Percentiles rank a stretch among this genome's conserved stretches.
Conservation (phyloP, 2,888 invertebrate species). For the Macrophya annulata region DNA sequence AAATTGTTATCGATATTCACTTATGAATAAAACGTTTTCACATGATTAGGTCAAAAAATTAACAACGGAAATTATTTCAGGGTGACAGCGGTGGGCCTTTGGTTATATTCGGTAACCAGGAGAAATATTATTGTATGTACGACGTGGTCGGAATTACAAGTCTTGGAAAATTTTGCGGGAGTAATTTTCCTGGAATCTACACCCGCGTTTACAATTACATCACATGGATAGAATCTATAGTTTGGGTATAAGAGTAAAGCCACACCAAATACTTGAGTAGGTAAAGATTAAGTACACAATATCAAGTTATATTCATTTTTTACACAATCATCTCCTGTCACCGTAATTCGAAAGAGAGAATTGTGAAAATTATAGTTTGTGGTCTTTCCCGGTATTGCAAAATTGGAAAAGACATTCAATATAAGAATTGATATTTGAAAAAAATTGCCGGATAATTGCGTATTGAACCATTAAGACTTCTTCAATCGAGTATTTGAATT, state of each 20-base stretch:
- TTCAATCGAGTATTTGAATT: not conserved
- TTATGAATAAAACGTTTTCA: not conserved
- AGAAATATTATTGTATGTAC: constrained; percentile 80
- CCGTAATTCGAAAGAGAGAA: not conserved
- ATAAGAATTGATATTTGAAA: not conserved
- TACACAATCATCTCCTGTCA: too few relatives aligned
- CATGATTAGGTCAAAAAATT: not conserved
- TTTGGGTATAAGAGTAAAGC: constrained; percentile 79
- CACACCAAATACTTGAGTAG: not conserved
- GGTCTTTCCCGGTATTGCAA: not conserved
- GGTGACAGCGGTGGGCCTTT: constrained; percentile 87
- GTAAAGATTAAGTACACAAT: not conserved
- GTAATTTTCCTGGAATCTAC: constrained; percentile 82
- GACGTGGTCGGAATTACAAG: constrained; percentile 81
- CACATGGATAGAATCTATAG: constrained; percentile 83
- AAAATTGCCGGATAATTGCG: not conserved
- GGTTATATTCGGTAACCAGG: constrained; percentile 76
- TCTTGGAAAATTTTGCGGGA: constrained; percentile 79
- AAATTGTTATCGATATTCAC: not conserved
- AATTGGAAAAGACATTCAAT: not conserved
- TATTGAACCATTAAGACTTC: too few relatives aligned
- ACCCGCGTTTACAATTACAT: constrained; percentile 82
- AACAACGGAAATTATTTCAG: constrained; percentile 68
- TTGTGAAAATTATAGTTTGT: not conserved
- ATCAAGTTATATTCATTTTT: not conserved